Evolutionary conservation across 1,140 invertebrate species (phyloP).

Genomic region (Trinorchestia longiramus): DNA sequence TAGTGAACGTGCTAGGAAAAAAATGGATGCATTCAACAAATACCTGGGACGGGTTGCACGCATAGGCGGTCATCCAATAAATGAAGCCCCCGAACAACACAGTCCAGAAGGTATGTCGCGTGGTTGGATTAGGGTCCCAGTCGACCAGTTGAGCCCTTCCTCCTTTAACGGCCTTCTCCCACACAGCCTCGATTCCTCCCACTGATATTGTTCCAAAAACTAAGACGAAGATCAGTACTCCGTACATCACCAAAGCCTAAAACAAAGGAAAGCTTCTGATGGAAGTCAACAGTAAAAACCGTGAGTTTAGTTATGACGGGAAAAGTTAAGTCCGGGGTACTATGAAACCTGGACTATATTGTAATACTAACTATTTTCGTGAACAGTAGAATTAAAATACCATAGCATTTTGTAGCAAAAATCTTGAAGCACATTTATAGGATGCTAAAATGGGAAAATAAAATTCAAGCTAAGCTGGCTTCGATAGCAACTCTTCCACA

Average conservation of each 20-base stretch:
- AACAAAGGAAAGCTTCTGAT: slow-evolving; percentile 68
- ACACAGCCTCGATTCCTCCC: slow-evolving; percentile 64
- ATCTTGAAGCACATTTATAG: too few relatives aligned
- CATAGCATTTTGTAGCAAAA: too few relatives aligned
- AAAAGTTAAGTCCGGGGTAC: too few relatives aligned
- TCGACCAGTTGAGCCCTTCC: slow-evolving; percentile 58
- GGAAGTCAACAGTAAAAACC: neutral
- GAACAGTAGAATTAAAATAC: too few relatives aligned
- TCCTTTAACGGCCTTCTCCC: slow-evolving; percentile 57
- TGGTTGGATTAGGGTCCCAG: slow-evolving; percentile 78
- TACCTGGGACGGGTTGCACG: neutral
- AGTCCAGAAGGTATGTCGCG: slow-evolving; percentile 89
- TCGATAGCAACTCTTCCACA: too few relatives aligned
- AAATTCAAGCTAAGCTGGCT: too few relatives aligned
- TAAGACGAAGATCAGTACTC: slow-evolving; percentile 81
- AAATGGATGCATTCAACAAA: neutral
- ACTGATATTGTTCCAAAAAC: slow-evolving; percentile 66
- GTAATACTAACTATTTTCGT: too few relatives aligned
- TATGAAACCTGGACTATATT: too few relatives aligned
- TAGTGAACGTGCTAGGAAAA: too few relatives aligned
- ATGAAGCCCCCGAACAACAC: slow-evolving; percentile 77
- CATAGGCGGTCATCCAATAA: neutral
- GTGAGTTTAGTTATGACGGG: too few relatives aligned
- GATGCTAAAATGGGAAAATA: too few relatives aligned
- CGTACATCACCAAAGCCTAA: slow-evolving; percentile 70